phyloP scores from a whole-genome alignment of 2,113 vertebrate species.

The Cisticola juncidis region DNA sequence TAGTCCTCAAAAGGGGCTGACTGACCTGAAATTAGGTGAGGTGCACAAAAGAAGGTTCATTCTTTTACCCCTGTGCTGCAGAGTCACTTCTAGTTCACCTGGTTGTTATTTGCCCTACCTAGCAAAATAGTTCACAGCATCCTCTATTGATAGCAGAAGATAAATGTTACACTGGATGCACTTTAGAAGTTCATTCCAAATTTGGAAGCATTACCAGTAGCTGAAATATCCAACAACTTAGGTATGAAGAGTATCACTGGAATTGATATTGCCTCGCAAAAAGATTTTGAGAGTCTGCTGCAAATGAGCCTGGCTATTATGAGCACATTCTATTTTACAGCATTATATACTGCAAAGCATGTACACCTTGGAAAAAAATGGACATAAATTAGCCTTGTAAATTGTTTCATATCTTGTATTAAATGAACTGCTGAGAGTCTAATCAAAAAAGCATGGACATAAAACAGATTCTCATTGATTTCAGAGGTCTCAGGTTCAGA shows the following conservation, averaged over 20 bases:
- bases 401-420: neutral
- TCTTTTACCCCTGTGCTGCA: neutral
- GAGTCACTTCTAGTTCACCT: slow-evolving; percentile 26
- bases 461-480: slow-evolving; percentile 4
- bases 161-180: slow-evolving; percentile 35
- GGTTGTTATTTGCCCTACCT: slow-evolving; percentile 19
- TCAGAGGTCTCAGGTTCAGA: neutral
- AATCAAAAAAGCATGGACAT: neutral
- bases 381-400: slow-evolving; percentile 40
- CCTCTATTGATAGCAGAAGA: slow-evolving; percentile 28
- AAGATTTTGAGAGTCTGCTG: neutral
- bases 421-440: slow-evolving; percentile 17
- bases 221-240: slow-evolving; percentile 4
- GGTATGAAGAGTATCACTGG: neutral
- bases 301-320: slow-evolving; percentile 2
- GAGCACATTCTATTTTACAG: neutral
- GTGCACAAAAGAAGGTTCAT: neutral
- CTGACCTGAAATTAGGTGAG: slow-evolving; percentile 40
- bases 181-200: slow-evolving; percentile 39
- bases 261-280: slow-evolving; percentile 11
- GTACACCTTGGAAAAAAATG: neutral
- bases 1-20: neutral
- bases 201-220: slow-evolving; percentile 7
- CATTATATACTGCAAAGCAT: neutral
- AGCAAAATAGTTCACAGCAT: slow-evolving; percentile 25